These are phyloP conservation scores for Aix galericulata DNA, from an alignment of 2,113 vertebrate genomes.

Conservation along the genomic window DNA sequence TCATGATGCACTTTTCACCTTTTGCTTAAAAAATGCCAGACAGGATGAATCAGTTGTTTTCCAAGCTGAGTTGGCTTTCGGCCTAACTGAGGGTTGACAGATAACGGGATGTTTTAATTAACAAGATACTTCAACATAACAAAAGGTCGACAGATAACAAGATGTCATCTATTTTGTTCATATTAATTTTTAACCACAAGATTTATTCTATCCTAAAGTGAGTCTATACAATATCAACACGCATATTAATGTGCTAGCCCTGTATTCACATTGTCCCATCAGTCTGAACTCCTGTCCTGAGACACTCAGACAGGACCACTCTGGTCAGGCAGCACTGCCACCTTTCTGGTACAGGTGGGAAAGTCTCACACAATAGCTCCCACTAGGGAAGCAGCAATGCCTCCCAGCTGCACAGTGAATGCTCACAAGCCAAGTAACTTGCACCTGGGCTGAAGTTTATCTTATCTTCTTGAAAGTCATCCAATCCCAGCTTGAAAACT, in stretches of 20 bases:
- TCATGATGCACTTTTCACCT: too few species aligned
- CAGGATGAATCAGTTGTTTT: too few species aligned
- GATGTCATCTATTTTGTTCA: too few species aligned
- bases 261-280: fast-evolving
- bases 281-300: neutral
- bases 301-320: fast-evolving
- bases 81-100: too few species aligned
- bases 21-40: too few species aligned
- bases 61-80: too few species aligned
- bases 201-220: too few species aligned
- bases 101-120: too few species aligned
- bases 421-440: neutral
- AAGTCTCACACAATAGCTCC: neutral
- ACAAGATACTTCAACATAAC: too few species aligned
- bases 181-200: too few species aligned
- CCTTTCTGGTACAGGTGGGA: neutral
- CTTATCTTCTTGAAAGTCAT: neutral
- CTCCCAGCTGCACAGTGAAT: fast-evolving
- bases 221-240: too few species aligned
- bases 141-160: too few species aligned
- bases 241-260: fast-evolving
- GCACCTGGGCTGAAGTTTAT: fast-evolving
- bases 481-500: neutral
- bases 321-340: neutral
- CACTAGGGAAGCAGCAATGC: fast-evolving